phyloP scores from a whole-genome alignment of 2,888 invertebrate species.

The Drosophila affinis region DNA sequence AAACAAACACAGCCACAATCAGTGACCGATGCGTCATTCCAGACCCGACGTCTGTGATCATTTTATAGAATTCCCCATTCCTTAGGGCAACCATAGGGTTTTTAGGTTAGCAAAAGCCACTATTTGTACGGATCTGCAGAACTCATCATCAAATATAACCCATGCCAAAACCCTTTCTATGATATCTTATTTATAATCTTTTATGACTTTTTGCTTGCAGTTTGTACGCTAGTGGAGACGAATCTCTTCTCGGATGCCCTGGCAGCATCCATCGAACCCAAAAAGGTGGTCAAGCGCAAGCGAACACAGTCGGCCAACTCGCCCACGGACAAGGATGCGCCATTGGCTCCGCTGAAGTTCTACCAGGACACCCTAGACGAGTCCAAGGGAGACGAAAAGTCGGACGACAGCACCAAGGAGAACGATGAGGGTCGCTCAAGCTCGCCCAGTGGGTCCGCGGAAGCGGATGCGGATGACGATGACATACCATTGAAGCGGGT shows the following conservation, averaged over 20 bases:
- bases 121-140: background rate
- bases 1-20: background rate
- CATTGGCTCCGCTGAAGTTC: conserved; percentile 89
- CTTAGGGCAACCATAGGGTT: background rate
- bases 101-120: background rate
- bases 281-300: conserved; percentile 91
- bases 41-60: background rate
- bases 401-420: conserved; percentile 69
- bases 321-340: conserved; percentile 86
- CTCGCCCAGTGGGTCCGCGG: conserved; percentile 67
- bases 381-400: conserved; percentile 80
- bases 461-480: conserved; percentile 81
- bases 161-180: background rate
- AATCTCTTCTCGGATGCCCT: conserved; percentile 97
- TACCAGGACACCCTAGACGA: conserved; percentile 95
- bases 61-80: background rate
- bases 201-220: conserved; percentile 83
- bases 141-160: background rate
- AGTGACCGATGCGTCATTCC: background rate
- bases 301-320: conserved; percentile 86
- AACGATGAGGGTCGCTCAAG: conserved; percentile 57
- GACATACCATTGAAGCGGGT: conserved; percentile 83
- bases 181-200: conserved; percentile 1
- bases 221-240: conserved; percentile 92
- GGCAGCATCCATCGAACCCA: conserved; percentile 88